Evolutionary conservation across 2,797 vertebrate genomes (phyloP).

Genomic region (Cyprinella venusta): DNA sequence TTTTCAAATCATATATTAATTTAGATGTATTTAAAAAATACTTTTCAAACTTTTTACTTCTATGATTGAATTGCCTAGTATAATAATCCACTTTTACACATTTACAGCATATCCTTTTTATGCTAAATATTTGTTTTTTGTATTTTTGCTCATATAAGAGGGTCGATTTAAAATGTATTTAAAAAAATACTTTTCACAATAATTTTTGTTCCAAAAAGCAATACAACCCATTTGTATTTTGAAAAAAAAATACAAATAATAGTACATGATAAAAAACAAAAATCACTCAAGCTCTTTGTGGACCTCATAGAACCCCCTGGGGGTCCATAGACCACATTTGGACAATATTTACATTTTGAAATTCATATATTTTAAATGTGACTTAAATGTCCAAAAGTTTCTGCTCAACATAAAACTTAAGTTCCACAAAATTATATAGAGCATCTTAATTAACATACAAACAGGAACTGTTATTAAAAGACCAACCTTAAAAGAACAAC

Average conservation of each 20-base stretch:
- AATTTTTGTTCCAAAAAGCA: not conserved
- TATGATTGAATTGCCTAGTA: not conserved
- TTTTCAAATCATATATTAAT: too few relatives aligned
- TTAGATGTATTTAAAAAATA: not conserved
- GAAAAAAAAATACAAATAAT: too few relatives aligned
- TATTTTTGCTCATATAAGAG: not conserved
- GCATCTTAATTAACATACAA: not conserved
- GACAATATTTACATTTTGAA: not conserved
- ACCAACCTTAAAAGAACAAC: conserved; percentile 81
- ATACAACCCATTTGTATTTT: too few relatives aligned
- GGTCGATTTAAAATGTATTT: not conserved
- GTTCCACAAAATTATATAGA: not conserved
- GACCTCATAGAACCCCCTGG: not conserved
- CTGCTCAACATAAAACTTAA: not conserved
- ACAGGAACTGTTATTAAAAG: not conserved
- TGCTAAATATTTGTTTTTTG: not conserved
- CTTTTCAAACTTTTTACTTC: too few relatives aligned
- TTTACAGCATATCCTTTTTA: not conserved
- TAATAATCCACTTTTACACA: not conserved
- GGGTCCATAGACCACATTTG: not conserved
- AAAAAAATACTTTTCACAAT: not conserved
- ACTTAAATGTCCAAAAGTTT: too few relatives aligned
- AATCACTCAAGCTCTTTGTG: not conserved
- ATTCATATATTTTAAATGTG: not conserved
- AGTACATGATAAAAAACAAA: too few relatives aligned